phyloP scores from a whole-genome alignment of 2,888 invertebrate genomes.

The Sicus ferrugineus region DNA sequence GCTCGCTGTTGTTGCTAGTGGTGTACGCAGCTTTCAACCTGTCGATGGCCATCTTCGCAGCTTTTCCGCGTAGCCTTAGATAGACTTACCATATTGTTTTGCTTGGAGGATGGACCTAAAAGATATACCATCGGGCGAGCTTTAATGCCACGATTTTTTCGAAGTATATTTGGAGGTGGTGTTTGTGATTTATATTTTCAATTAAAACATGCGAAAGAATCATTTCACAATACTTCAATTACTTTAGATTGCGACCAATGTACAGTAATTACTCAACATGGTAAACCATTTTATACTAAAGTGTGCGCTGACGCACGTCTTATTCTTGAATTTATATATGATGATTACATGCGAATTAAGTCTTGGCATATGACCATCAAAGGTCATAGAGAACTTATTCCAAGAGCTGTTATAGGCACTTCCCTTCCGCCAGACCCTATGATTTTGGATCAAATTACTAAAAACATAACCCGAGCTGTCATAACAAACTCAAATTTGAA shows the following conservation, averaged over 20 bases:
- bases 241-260: slow-evolving; percentile 99
- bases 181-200: slow-evolving; percentile 98
- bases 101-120: slow-evolving; percentile 97
- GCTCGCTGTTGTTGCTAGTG: too few species aligned
- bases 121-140: slow-evolving; percentile 98
- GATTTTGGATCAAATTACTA: slow-evolving; percentile 91
- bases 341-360: slow-evolving; percentile 99
- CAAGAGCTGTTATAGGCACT: slow-evolving; percentile 83
- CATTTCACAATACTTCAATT: slow-evolving; percentile 97
- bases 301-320: slow-evolving; percentile 98
- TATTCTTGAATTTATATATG: slow-evolving; percentile 98
- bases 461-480: slow-evolving; percentile 97
- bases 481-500: slow-evolving; percentile 97
- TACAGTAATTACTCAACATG: slow-evolving; percentile 98
- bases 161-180: slow-evolving; percentile 98
- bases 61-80: too few species aligned
- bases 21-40: too few species aligned
- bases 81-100: slow-evolving; percentile 93
- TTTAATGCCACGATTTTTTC: slow-evolving; percentile 97
- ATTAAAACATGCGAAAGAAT: slow-evolving; percentile 96
- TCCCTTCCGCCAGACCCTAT: slow-evolving; percentile 81
- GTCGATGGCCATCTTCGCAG: too few species aligned
- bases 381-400: slow-evolving; percentile 93
- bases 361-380: slow-evolving; percentile 98
- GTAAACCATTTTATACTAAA: slow-evolving; percentile 97